phyloP scores from a whole-genome alignment of 2,797 vertebrate species.

The Synanceia verrucosa region DNA sequence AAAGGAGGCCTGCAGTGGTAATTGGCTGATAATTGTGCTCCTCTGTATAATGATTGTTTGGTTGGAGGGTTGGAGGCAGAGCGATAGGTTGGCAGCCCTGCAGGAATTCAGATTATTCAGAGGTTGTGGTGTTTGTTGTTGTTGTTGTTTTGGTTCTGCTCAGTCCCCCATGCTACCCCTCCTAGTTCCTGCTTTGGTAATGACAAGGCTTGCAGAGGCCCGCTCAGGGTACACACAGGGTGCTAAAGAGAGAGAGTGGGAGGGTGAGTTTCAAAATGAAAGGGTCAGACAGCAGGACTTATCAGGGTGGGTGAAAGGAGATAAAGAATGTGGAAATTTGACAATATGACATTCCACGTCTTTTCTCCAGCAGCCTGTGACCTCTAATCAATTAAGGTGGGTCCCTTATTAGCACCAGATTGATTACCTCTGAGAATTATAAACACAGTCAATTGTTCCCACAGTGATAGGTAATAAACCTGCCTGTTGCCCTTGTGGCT shows the following conservation, averaged over 20 bases:
- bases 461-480: slow-evolving; percentile 32
- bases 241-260: slow-evolving; percentile 6
- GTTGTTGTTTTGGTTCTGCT: slow-evolving; percentile 56
- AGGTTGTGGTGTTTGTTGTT: slow-evolving; percentile 64
- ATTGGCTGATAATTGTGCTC: slow-evolving; percentile 49
- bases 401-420: neutral
- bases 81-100: slow-evolving; percentile 37
- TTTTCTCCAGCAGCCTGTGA: neutral
- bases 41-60: slow-evolving; percentile 23
- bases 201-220: slow-evolving; percentile 44
- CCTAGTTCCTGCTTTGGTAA: slow-evolving; percentile 31
- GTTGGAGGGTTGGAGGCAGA: slow-evolving; percentile 35
- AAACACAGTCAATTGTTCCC: slow-evolving; percentile 4
- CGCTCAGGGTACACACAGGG: slow-evolving; percentile 14
- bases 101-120: slow-evolving; percentile 60
- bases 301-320: neutral
- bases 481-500: slow-evolving; percentile 2
- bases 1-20: slow-evolving; percentile 4
- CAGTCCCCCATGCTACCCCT: neutral
- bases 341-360: neutral
- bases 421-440: slow-evolving; percentile 12
- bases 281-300: neutral
- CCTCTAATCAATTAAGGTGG: slow-evolving; percentile 7
- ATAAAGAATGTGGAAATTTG: slow-evolving; percentile 1
- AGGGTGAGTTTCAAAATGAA: slow-evolving; percentile 1